These are phyloP conservation scores for Doryteuthis pealeii DNA, from an alignment of 1,140 invertebrate genomes.

Conservation along the genomic window DNA sequence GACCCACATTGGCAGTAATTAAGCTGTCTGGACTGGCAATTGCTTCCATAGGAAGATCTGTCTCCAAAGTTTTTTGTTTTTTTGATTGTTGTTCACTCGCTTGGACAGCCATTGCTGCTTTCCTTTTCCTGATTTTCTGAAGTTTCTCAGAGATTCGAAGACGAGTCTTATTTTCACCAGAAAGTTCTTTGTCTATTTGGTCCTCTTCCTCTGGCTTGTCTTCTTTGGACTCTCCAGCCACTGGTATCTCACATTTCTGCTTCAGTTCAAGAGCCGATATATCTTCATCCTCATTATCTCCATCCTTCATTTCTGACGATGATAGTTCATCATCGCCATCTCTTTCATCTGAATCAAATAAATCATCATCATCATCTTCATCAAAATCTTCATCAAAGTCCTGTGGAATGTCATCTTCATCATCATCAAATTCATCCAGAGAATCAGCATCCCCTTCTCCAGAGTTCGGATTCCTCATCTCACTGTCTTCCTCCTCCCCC, in stretches of 20 bases:
- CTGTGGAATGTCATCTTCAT: background rate
- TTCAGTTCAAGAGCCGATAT: too few relatives aligned
- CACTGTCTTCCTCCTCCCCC: too few relatives aligned
- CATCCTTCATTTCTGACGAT: too few relatives aligned
- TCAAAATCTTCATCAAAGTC: slow-evolving; percentile 4
- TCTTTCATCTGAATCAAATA: background rate
- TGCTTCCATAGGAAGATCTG: background rate
- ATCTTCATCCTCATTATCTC: too few relatives aligned
- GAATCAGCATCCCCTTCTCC: background rate
- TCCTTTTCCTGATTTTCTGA: background rate
- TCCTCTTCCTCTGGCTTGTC: too few relatives aligned
- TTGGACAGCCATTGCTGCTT: background rate
- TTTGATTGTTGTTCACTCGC: background rate
- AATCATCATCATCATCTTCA: slow-evolving; percentile 1
- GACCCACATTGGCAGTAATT: background rate
- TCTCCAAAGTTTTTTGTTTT: background rate
- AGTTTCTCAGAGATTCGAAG: background rate
- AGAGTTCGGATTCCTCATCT: background rate
- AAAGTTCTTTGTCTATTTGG: too few relatives aligned
- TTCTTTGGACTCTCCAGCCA: too few relatives aligned
- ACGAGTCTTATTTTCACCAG: too few relatives aligned
- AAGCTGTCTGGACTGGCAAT: background rate
- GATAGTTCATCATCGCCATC: background rate
- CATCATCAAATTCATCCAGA: background rate
- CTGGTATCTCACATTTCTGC: too few relatives aligned